These are phyloP conservation scores for Drosophila persimilis DNA, from an alignment of 1,140 invertebrate genomes.

Conservation along the genomic window DNA sequence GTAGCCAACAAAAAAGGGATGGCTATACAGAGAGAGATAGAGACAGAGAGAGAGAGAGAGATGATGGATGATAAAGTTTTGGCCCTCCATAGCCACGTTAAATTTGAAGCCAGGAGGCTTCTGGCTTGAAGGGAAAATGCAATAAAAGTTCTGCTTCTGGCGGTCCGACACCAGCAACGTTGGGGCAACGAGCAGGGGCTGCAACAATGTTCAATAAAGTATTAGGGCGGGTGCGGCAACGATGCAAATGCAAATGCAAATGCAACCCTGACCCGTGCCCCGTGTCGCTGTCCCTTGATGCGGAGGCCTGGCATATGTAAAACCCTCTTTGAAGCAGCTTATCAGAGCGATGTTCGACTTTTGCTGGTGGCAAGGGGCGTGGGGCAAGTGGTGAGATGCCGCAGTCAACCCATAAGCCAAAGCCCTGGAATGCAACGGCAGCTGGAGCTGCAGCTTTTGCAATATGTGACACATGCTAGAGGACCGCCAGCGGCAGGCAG, in stretches of 20 bases:
- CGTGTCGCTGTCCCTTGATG: neutral
- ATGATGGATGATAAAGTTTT: constrained; percentile 50
- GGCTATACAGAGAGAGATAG: too few species aligned
- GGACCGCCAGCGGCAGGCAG: neutral
- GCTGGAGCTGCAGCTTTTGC: constrained; percentile 68
- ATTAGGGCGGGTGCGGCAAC: constrained; percentile 39
- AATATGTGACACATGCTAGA: constrained; percentile 71
- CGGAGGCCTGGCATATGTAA: constrained; percentile 65
- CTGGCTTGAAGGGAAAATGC: constrained; percentile 30
- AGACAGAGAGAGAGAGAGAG: neutral
- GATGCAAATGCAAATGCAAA: constrained; percentile 9
- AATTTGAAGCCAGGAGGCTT: constrained; percentile 46
- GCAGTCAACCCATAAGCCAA: constrained; percentile 66
- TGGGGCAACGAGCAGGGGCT: constrained; percentile 9
- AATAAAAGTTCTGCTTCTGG: constrained; percentile 61
- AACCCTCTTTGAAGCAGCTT: constrained; percentile 76
- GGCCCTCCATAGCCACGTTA: constrained; percentile 24
- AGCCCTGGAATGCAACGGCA: constrained; percentile 54
- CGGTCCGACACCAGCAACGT: constrained; percentile 45
- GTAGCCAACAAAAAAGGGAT: constrained; percentile 7
- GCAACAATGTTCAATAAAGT: constrained; percentile 78
- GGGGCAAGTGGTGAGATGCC: neutral
- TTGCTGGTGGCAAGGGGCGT: constrained; percentile 31
- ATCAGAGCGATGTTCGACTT: constrained; percentile 61
- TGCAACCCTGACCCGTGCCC: constrained; percentile 18